Base-by-base conservation (phyloP, 2,888 invertebrate genomes). In the Drosophila mayaguana region DNA sequence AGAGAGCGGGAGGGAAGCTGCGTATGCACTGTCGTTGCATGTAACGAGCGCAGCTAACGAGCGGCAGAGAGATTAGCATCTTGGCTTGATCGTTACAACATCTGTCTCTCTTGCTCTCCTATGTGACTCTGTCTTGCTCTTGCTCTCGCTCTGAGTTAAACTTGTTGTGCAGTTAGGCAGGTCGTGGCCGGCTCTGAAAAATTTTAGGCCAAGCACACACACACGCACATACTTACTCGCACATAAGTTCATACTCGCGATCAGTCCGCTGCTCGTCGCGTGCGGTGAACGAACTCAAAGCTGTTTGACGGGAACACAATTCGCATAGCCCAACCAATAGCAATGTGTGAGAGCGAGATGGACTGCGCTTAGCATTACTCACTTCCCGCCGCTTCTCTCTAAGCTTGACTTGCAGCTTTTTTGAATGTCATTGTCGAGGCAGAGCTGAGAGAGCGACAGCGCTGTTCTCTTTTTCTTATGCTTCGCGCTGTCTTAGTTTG, bases 211-310 rank as follows among this genome's bases (percentile, higher is more conserved):
- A 84, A 83, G 76, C 80, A 40, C 45, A 51, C 32, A 60, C 45
- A 62, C n/a, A 53, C 20, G 16, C 43, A 46, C 20, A 60, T 25
- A 60, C 45, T 57, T 34, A 51, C 20, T 43, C 25, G n/a, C 12
- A 59, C 42, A 38, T 43, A 22, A 34, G 36, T 36, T 20, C 20
- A 54, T 25, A 40, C 54, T 63, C 40, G 66, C 67, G 54, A 66
- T 54, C 46, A 48, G 46, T 18, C 45, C 25, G 63, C 48, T 50
- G 62, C 59, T 60, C 75, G 54, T 78, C 64, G 72, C 71, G 75
- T 75, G 82, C 91, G 92, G 92, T 92, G 89, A 92, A 92, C 91
- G 92, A 92, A 92, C 92, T 92, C 84, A 83, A 92, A 92, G 92
- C 91, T 82, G 92, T 90, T 89, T 91, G 89, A 91, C 91, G 91